These are phyloP conservation scores for Pagrus major DNA, from an alignment of 2,113 vertebrate genomes.

Conservation along the genomic window DNA sequence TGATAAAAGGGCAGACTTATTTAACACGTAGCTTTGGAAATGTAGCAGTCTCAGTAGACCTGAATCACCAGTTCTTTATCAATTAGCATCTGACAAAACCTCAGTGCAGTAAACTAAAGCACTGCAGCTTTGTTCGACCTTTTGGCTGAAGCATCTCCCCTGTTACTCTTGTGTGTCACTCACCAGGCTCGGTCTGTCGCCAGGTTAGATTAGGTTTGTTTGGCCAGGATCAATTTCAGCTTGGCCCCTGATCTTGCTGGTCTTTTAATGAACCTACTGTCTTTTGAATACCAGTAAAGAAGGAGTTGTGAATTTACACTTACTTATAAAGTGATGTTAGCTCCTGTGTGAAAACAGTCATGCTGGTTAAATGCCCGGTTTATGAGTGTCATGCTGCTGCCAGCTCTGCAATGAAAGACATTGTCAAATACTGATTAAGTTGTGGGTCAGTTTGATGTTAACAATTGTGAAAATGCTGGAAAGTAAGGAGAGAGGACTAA, in stretches of 20 bases:
- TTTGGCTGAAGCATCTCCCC: conserved; percentile 28
- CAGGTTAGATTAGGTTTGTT: conserved; percentile 60
- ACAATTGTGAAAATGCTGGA: background rate
- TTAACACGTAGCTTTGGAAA: background rate
- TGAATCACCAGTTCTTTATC: background rate
- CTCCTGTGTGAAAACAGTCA: conserved; percentile 2
- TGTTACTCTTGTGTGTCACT: conserved; percentile 41
- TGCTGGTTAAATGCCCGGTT: conserved; percentile 4
- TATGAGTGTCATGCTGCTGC: background rate
- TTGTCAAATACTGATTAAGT: conserved; percentile 12
- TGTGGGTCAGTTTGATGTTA: background rate
- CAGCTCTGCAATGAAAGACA: conserved; percentile 5
- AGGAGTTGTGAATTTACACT: conserved; percentile 16
- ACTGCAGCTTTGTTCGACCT: conserved; percentile 5
- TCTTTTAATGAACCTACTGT: conserved; percentile 54
- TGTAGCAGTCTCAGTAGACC: background rate
- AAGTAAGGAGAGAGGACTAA: background rate
- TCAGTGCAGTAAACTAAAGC: background rate
- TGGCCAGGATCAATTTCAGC: conserved; percentile 59
- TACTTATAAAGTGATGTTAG: conserved; percentile 13
- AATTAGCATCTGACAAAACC: background rate
- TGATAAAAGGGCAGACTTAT: background rate
- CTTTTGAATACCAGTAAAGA: conserved; percentile 30
- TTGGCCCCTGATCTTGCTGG: conserved; percentile 47
- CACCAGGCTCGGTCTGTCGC: conserved; percentile 5